Conservation (phyloP, 1,140 invertebrate species). For the Drosophila pectinifera region DNA sequence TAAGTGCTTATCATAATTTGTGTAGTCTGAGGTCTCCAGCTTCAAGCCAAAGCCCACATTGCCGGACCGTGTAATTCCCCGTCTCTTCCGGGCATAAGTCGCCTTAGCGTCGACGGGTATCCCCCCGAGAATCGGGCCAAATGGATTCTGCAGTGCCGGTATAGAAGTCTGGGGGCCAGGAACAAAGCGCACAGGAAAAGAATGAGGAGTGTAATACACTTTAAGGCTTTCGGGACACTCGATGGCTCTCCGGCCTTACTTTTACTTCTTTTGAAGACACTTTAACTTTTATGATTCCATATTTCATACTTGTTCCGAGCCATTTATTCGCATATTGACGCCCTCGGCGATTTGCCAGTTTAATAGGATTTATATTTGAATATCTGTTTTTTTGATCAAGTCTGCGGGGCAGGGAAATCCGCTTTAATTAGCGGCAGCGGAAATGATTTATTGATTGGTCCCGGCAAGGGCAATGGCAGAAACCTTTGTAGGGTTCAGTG, state of each 20-base stretch:
- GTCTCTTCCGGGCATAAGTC: conserved; percentile 49
- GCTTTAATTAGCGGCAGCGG: conserved; percentile 61
- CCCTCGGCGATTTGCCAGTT: conserved; percentile 38
- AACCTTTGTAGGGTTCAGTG: too few species aligned
- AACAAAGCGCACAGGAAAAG: conserved; percentile 24
- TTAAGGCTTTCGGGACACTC: conserved; percentile 42
- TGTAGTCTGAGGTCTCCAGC: conserved; percentile 22
- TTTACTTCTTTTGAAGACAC: conserved; percentile 15
- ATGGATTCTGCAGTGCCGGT: conserved; percentile 57
- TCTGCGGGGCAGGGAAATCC: conserved; percentile 4
- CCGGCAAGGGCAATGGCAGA: not conserved
- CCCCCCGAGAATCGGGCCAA: conserved; percentile 50
- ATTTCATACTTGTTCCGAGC: conserved; percentile 28
- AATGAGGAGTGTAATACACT: conserved; percentile 47
- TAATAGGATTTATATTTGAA: conserved; percentile 21
- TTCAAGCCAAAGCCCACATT: not conserved
- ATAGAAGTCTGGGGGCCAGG: conserved; percentile 2
- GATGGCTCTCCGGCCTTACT: not conserved
- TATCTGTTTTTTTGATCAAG: conserved; percentile 24
- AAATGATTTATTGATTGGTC: conserved; percentile 69
- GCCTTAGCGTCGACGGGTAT: conserved; percentile 44
- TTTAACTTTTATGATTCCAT: conserved; percentile 55
- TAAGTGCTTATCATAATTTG: conserved; percentile 81
- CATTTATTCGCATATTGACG: conserved; percentile 34
- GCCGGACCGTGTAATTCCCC: conserved; percentile 24